Conservation (phyloP, 35 echinoderm and acorn worm genomes). For the Lytechinus pictus region DNA sequence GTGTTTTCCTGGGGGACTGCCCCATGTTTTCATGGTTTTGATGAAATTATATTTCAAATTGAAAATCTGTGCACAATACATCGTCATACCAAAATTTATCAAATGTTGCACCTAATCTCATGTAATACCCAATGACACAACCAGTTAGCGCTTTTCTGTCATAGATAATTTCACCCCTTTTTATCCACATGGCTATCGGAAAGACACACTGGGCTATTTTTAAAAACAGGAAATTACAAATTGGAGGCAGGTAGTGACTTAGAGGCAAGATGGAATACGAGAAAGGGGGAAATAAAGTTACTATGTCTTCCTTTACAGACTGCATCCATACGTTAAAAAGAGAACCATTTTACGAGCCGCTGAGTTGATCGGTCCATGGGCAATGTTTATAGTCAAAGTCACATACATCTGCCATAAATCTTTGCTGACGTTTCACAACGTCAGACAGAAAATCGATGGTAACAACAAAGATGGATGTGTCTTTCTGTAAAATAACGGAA, state of each 20-base stretch:
- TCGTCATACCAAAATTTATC: neutral
- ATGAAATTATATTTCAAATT: neutral
- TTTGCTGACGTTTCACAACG: neutral
- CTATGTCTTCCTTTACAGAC: neutral
- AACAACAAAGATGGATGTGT: neutral
- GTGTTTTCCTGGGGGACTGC: neutral
- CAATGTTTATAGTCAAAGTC: conserved; percentile 4
- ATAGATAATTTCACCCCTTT: neutral
- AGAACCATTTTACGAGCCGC: neutral
- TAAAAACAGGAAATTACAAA: conserved; percentile 46
- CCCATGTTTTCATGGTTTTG: neutral
- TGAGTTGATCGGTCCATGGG: neutral
- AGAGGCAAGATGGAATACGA: neutral
- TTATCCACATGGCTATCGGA: neutral
- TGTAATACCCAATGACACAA: neutral
- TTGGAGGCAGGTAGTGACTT: conserved; percentile 39
- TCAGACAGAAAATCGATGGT: neutral
- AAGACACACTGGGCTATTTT: conserved; percentile 27
- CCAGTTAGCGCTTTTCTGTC: neutral
- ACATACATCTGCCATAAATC: conserved; percentile 6
- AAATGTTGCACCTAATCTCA: conserved; percentile 10
- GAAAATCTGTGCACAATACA: neutral
- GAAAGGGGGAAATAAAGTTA: neutral
- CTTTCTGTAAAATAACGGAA: neutral
- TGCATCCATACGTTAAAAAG: neutral